A percentile compares a stretch with the other conserved stretches of the same genome.
Conservation (phyloP, 2,113 vertebrate species). For the Atrichornis clamosus region DNA sequence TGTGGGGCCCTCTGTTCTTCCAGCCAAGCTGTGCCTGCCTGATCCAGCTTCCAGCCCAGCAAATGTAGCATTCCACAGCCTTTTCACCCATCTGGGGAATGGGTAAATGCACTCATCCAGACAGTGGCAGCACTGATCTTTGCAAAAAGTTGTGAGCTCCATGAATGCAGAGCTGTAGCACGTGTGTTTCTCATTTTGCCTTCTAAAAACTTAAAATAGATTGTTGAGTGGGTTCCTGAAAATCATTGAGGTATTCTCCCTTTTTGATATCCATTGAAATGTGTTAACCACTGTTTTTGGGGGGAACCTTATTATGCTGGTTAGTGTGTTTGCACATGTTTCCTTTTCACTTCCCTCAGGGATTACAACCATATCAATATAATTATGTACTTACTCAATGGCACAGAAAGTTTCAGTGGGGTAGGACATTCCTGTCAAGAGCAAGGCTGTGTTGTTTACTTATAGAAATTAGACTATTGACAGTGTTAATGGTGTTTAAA, state of each 20-base stretch:
- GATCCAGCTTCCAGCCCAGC: background rate
- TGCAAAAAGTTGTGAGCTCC: background rate
- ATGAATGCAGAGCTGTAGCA: background rate
- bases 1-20: background rate
- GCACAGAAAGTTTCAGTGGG: background rate
- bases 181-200: background rate
- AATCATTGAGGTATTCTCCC: background rate
- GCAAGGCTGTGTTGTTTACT: background rate
- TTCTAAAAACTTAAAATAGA: background rate
- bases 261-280: background rate
- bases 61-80: fast-evolving
- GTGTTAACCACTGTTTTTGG: background rate
- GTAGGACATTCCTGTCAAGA: background rate
- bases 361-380: background rate
- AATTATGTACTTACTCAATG: background rate
- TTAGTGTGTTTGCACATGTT: background rate
- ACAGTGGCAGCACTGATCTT: background rate
- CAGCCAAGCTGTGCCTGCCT: background rate
- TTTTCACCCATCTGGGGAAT: background rate
- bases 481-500: conserved; percentile 32
- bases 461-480: conserved; percentile 29
- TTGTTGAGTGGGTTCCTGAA: background rate
- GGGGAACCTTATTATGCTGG: background rate
- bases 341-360: background rate
- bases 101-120: background rate